Percentiles rank a stretch among this genome's conserved stretches.
Evolutionary conservation across 2,113 vertebrate genomes (phyloP).

Genomic region (Monopterus albus): DNA sequence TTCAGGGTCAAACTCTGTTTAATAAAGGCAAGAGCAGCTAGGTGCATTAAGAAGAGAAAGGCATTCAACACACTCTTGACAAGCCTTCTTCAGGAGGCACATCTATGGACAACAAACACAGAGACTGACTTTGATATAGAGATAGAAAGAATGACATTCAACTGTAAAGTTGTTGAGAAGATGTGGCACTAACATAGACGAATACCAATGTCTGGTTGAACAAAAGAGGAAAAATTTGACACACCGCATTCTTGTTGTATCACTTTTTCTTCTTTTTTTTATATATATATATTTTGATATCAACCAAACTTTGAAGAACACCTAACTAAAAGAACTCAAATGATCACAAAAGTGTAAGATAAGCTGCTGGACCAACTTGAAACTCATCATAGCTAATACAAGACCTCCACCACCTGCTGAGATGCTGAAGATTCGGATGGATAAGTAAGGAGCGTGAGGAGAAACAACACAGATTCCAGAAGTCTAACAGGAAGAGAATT

Average conservation of each 20-base stretch:
- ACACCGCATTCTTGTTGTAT: background rate
- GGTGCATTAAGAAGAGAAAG: slow-evolving; percentile 10
- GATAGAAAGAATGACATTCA: slow-evolving; percentile 10
- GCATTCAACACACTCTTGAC: slow-evolving; percentile 58
- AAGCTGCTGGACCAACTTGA: background rate
- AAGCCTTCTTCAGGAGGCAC: slow-evolving; percentile 84
- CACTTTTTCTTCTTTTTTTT: too few relatives aligned
- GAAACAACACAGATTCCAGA: background rate
- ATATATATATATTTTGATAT: too few relatives aligned
- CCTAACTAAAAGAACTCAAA: background rate
- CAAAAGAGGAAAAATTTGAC: background rate
- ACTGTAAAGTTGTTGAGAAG: background rate
- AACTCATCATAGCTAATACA: background rate
- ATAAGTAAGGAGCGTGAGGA: background rate
- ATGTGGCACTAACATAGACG: slow-evolving; percentile 11
- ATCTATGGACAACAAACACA: slow-evolving; percentile 50
- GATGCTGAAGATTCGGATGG: background rate
- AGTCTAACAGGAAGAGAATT: too few relatives aligned
- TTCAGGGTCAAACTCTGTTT: slow-evolving; percentile 21
- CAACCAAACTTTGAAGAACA: background rate
- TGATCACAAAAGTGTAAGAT: background rate
- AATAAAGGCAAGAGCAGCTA: slow-evolving; percentile 59
- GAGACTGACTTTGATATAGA: background rate
- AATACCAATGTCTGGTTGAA: slow-evolving; percentile 43
- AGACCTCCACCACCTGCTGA: background rate